Evolutionary conservation across 2,888 invertebrate species (phyloP).

Genomic region (Diogma glabrata): DNA sequence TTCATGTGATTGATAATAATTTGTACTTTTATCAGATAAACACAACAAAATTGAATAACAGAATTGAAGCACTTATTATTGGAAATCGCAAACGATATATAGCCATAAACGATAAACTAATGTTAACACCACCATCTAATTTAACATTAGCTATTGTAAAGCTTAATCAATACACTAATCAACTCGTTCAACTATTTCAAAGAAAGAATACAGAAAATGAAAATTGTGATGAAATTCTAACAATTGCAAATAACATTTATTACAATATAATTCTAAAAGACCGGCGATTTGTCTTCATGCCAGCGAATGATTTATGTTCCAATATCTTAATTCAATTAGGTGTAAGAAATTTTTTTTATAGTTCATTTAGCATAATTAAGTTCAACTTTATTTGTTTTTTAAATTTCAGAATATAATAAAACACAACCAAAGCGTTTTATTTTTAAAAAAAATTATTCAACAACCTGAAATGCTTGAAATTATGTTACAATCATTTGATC

Average conservation of each 20-base stretch:
- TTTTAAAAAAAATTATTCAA: conserved; percentile 48
- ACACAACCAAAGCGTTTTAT: conserved; percentile 11
- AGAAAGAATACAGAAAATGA: background rate
- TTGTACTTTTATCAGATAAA: conserved; percentile 35
- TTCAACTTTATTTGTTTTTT: no score
- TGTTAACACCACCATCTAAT: conserved; percentile 46
- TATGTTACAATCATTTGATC: conserved; percentile 60
- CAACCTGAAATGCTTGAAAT: conserved; percentile 50
- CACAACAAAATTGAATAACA: conserved; percentile 48
- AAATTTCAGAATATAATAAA: background rate
- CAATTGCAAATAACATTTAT: conserved; percentile 10
- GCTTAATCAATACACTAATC: conserved; percentile 35
- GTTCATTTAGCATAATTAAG: background rate
- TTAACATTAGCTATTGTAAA: conserved; percentile 44
- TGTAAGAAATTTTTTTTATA: conserved; percentile 35
- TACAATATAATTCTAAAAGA: conserved; percentile 4
- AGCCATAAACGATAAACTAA: conserved; percentile 46
- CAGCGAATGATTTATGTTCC: conserved; percentile 55
- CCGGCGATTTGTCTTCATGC: conserved; percentile 47
- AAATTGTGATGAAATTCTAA: conserved; percentile 1
- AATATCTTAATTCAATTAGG: conserved; percentile 58
- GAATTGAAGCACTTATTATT: conserved; percentile 48
- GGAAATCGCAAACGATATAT: conserved; percentile 56
- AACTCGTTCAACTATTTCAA: conserved; percentile 17
- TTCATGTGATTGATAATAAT: no score